Evolutionary conservation across 2,888 invertebrate genomes (phyloP).

Genomic region (Caenorhabditis sp.): DNA sequence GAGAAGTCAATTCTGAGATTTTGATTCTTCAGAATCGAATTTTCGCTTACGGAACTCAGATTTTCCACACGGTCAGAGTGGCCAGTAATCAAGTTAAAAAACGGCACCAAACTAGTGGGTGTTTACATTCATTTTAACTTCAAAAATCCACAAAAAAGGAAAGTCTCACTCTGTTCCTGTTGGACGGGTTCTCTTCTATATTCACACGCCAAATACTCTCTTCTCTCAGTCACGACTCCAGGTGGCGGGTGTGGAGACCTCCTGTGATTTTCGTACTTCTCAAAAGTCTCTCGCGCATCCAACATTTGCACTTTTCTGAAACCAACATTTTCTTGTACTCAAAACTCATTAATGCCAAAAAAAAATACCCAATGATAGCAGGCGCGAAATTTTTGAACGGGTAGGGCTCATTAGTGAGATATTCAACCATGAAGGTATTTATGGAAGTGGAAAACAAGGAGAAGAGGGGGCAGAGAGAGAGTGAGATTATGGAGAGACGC

Average conservation of each 20-base stretch:
- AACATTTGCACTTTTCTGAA: conserved; percentile 63
- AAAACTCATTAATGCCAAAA: no score
- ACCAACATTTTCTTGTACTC: background rate
- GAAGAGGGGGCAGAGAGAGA: conserved; percentile 18
- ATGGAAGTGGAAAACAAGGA: background rate
- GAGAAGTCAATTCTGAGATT: no score
- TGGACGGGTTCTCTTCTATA: conserved; percentile 50
- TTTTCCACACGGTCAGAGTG: no score
- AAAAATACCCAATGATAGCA: conserved; percentile 30
- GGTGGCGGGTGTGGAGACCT: conserved; percentile 66
- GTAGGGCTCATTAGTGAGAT: conserved; percentile 53
- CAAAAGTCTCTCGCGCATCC: conserved; percentile 76
- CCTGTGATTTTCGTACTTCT: conserved; percentile 72
- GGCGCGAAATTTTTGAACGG: conserved; percentile 50
- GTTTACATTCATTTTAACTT: background rate
- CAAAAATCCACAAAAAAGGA: background rate
- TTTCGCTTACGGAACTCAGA: no score
- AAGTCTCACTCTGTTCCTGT: conserved; percentile 29
- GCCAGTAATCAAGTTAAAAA: no score
- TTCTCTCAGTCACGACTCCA: conserved; percentile 34
- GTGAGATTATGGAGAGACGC: background rate
- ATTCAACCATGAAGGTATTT: conserved; percentile 43
- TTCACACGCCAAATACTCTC: conserved; percentile 54
- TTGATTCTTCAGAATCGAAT: no score
- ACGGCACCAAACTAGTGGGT: no score